A percentile compares a stretch with the other conserved stretches of the same genome.
These are phyloP conservation scores for Hippocampus guttulatus DNA, from an alignment of 2,113 vertebrate species.

Conservation along the genomic window DNA sequence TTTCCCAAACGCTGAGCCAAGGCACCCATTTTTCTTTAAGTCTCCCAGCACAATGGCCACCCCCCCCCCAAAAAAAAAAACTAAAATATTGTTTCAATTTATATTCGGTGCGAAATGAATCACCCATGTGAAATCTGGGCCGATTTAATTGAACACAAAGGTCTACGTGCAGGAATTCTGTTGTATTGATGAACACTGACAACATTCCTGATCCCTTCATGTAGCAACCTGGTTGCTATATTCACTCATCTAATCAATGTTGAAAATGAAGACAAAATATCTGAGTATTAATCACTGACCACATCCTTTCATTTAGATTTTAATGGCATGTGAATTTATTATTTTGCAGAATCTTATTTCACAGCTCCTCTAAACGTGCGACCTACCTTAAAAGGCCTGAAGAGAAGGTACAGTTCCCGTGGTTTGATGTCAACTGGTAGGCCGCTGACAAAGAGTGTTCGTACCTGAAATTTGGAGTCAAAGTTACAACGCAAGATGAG, in stretches of 20 bases:
- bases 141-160: not conserved
- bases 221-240: too few species aligned
- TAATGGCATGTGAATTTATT: too few species aligned
- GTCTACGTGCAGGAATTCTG: not conserved
- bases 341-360: not conserved
- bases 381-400: slow-evolving; percentile 94
- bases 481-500: not conserved
- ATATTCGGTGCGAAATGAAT: not conserved
- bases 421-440: slow-evolving; percentile 97
- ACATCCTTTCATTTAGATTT: too few species aligned
- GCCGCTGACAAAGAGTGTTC: slow-evolving; percentile 95
- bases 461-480: slow-evolving; percentile 54
- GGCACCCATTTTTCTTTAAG: not conserved
- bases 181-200: too few species aligned
- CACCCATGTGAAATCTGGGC: not conserved
- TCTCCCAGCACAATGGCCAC: not conserved
- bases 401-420: slow-evolving; percentile 94
- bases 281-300: too few species aligned
- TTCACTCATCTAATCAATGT: too few species aligned
- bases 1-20: not conserved
- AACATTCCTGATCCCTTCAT: too few species aligned
- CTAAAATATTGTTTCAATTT: not conserved
- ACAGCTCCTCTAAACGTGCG: not conserved
- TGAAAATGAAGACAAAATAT: too few species aligned
- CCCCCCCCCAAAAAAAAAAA: not conserved